Evolutionary conservation across 1,140 invertebrate genomes (phyloP), one percentile per base, ranked within the genome.

Genomic region (Cotesia typhae): DNA sequence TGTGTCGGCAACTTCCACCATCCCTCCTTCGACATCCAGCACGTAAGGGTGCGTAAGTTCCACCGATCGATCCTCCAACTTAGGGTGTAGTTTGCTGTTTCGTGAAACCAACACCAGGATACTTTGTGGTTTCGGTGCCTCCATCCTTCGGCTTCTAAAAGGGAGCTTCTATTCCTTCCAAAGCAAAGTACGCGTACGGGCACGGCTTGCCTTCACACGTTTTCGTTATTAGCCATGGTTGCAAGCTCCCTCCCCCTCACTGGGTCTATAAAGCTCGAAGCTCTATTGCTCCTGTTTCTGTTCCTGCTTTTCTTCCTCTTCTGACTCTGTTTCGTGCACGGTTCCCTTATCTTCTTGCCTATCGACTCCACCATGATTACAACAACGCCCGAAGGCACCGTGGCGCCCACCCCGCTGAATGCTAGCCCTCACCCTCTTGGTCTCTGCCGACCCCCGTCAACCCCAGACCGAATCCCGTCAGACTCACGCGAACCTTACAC

Each of bases 391-490:
- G 37, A 5, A 65, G 63, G 63, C 36, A 35, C n/a, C 53, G 53
- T 20, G 5, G 17, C 12, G 5, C 53, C 53, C 9, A 20, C 53
- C 53, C 41, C 41, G 3, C 5, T 47, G 28, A 28, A 28, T 28
- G 28, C 28, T 28, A 28, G 28, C 28, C 3, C 41, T 9, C 41
- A 47, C 6, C 41, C 41, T 7, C 41, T 10, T 0, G 6, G 1
- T 10, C 41, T 3, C 7, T 6, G 6, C 10, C 55, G 36, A 41
- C 68, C 69, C 57, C 60, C 64, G 74, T 75, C 74, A 72, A 72
- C 70, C 74, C 66, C 74, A 75, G 74, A 72, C 74, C 41, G 66
- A 75, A 75, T 75, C 70, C 74, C 53, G 66, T 68, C 70, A 71
- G 63, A 66, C 66, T 68, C 74, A 75, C 74, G 70, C 74, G 41